Evolutionary conservation across 2,113 vertebrate species (phyloP).

Genomic region (Elephantulus edwardii): DNA sequence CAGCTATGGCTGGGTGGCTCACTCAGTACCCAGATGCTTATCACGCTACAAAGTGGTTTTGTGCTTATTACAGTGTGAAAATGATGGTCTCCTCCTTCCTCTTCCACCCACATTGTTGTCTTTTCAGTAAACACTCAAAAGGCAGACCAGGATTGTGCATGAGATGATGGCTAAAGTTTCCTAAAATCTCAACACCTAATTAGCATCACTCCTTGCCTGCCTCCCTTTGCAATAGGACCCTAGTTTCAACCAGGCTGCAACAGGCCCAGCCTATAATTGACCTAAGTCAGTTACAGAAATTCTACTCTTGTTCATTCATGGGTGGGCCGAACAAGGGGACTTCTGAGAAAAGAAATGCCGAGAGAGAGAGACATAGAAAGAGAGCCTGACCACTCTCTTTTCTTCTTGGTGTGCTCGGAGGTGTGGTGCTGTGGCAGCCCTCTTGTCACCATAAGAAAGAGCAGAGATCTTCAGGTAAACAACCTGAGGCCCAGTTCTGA

Average conservation of each 20-base stretch:
- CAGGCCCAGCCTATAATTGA: not conserved
- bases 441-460: not conserved
- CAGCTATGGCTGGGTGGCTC: not conserved
- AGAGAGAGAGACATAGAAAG: not conserved
- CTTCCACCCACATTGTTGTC: not conserved
- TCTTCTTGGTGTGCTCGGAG: no score
- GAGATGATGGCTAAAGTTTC: not conserved
- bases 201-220: not conserved
- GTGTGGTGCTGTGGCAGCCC: not conserved
- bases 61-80: not conserved
- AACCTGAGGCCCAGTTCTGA: rapidly evolving
- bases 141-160: not conserved
- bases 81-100: not conserved
- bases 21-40: not conserved
- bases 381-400: not conserved
- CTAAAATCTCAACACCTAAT: not conserved
- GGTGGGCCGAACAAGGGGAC: not conserved
- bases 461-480: not conserved
- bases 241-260: not conserved
- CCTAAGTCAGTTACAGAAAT: not conserved
- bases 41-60: not conserved
- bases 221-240: not conserved
- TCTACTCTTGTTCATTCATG: not conserved
- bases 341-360: not conserved
- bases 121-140: not conserved